Base-by-base conservation (phyloP, 1,140 invertebrate genomes). In the Drosophila kohkoa region DNA sequence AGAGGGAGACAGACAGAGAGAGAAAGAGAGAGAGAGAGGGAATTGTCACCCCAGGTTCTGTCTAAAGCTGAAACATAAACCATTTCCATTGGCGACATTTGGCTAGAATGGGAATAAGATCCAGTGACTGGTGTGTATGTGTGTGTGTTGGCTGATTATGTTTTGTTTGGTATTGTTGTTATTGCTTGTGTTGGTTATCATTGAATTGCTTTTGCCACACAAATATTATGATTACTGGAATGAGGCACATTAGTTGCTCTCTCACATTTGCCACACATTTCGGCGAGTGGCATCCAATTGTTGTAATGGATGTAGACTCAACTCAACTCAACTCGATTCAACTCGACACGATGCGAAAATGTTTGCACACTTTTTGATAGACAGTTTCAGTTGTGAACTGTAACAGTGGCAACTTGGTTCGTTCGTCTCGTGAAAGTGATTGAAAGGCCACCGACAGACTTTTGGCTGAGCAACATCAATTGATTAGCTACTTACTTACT, bases 141-240 rank as follows among this genome's bases (percentile, higher is more conserved):
- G 20, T 25, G 20, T 25, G 20, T 25, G 20, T 43, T 10, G 49
- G 35, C 51, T 55, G 20, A 66, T 51, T 70, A 70, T 59, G 52
- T 41, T 49, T 43, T 43, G 11, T 20, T n/a, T n/a, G 8, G 15
- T 30, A 41, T 43, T 72, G 55, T 67, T 73, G 10, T 38, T 41
- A 60, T 73, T 73, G 54, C 59, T 73, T 73, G 46, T 54, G 49
- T 62, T 25, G 20, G 20, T 25, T 74, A 68, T 74, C 71, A 74
- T 52, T 74, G 70, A 73, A 73, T 72, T 68, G 65, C 64, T 68
- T 60, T 58, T 45, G 64, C 46, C 48, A 60, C 30, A 68, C 30
- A 68, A 74, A 68, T 68, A 68, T 73, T 73, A 67, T 67, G 63
- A 52, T 68, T 52, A 13, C 48, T 59, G 28, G 38, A 13, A 2